Base-by-base conservation (phyloP, 2,888 invertebrate species). In the Eristalinus sepulchralis region DNA sequence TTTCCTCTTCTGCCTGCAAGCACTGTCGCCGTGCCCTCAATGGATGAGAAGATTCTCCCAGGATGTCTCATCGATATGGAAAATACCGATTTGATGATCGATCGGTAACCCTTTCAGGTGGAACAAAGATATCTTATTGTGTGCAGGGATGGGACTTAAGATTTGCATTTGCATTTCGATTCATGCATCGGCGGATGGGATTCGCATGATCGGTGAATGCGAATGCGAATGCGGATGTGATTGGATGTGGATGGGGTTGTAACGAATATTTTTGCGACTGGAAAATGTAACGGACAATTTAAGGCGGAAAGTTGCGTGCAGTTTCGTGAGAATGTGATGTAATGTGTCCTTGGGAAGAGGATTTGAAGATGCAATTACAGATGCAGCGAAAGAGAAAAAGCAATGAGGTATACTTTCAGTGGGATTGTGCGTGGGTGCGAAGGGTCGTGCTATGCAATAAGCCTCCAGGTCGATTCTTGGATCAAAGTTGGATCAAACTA, bases 31-130 rank as follows among this genome's bases (percentile, higher is more conserved):
- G 24, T 27, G n/a, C 36, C 20, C 22, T 85, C 85, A 77, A 85
- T 85, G 78, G 82, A 75, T 86, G 86, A 82, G 86, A 82, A 86
- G 82, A 86, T 82, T 86, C 86, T 86, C 81, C 78, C 82, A 86
- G 75, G 78, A 79, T 82, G 55, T 63, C 60, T 82, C 68, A 82
- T 86, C 86, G 86, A 86, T 82, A 86, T 82, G 75, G 80, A 82
- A 82, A 85, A 68, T 81, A 81, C 72, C 67, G 57, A 64, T 33
- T n/a, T 13, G 20, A 33, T 62, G 68, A 84, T 82, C 75, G 81
- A 86, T 86, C 62, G 82, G 72, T 72, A 79, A 86, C 82, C 86
- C 86, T 79, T 83, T 86, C 63, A 62, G 73, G 82, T 71, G 78
- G 77, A 78, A 73, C 47, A 76, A 53, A 57, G 31, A 17, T 33